Percentiles rank a stretch among this genome's conserved stretches.
These are phyloP conservation scores for Drosophila suzukii DNA, from an alignment of 1,140 invertebrate species.

Conservation along the genomic window DNA sequence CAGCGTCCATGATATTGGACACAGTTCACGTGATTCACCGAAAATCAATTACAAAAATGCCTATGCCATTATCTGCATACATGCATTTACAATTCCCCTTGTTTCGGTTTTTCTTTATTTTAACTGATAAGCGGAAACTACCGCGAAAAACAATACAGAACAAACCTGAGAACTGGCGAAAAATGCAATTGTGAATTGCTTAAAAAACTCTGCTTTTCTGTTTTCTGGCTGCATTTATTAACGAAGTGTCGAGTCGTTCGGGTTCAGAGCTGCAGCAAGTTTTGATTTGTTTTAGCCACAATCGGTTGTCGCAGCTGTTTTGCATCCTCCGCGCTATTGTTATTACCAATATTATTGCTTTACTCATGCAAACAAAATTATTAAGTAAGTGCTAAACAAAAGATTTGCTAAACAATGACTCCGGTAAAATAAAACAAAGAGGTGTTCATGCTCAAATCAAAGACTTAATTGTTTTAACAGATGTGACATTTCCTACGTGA, in stretches of 20 bases:
- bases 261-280: conserved; percentile 10
- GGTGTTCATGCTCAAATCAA: conserved; percentile 5
- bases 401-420: conserved; percentile 26
- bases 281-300: conserved; percentile 3
- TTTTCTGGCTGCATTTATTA: conserved; percentile 18
- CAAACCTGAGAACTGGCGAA: not conserved
- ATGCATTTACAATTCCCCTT: not conserved
- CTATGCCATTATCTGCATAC: not conserved
- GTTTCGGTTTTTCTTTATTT: not conserved
- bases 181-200: conserved; percentile 11
- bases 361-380: conserved; percentile 25
- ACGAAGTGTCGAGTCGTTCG: conserved; percentile 6
- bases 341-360: conserved; percentile 8
- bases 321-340: not conserved
- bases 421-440: conserved; percentile 9
- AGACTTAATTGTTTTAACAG: conserved; percentile 19
- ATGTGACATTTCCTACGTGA: not conserved
- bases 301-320: conserved; percentile 21
- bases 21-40: conserved; percentile 19
- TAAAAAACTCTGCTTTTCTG: conserved; percentile 19
- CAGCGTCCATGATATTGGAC: not conserved
- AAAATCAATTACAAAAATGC: conserved; percentile 24
- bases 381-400: conserved; percentile 36
- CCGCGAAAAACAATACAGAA: conserved; percentile 7
- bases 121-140: conserved; percentile 5